Evolutionary conservation across 2,797 vertebrate genomes (phyloP).

Genomic region (Pangasius sanitwongsei): DNA sequence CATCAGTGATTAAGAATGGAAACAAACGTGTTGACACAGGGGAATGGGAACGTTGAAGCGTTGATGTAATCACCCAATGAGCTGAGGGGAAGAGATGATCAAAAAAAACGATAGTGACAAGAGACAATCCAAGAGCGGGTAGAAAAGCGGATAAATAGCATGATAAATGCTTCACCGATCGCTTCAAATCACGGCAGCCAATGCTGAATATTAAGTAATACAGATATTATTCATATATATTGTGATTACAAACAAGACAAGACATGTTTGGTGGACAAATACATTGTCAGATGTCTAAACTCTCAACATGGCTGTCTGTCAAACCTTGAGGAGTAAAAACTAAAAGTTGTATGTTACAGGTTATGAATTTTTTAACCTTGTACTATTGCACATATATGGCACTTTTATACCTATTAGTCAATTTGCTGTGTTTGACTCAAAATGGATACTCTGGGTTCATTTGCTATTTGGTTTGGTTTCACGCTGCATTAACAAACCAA

Average conservation of each 20-base stretch:
- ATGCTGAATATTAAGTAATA: neutral
- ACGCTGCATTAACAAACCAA: too few species aligned
- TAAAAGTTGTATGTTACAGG: neutral
- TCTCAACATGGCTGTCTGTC: neutral
- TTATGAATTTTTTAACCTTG: neutral
- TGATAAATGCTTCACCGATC: neutral
- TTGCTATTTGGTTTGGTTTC: too few species aligned
- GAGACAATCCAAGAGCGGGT: neutral
- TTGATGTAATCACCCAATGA: conserved; percentile 15
- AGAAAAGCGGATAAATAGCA: conserved; percentile 14
- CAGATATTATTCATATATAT: neutral
- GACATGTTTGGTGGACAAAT: neutral
- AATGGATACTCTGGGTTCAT: too few species aligned
- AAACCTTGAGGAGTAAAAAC: neutral
- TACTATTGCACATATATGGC: neutral
- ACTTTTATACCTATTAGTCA: neutral
- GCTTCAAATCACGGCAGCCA: neutral
- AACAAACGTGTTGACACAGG: conserved; percentile 15
- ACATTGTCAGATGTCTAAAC: neutral
- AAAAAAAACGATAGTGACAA: neutral
- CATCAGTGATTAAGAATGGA: conserved; percentile 14
- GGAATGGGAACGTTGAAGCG: conserved; percentile 5
- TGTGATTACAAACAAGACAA: neutral
- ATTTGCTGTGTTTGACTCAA: too few species aligned
- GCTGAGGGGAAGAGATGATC: neutral